Evolutionary conservation across 2,113 vertebrate genomes (phyloP), one percentile per base, ranked within the genome.

Genomic region (Ondatra zibethicus): DNA sequence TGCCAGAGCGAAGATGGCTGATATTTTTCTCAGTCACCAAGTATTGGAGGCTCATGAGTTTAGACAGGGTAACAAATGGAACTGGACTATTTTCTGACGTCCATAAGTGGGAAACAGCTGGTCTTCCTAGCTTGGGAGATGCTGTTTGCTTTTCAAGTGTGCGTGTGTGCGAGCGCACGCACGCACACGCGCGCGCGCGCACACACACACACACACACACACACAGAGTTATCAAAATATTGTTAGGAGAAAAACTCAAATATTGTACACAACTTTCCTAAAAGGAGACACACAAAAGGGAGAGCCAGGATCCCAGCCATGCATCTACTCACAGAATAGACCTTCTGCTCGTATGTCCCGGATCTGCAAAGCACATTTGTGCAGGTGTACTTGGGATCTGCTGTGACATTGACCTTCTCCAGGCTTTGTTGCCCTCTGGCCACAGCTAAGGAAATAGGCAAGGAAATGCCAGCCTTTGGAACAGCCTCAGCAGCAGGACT

Each of bases 21-120:
- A 72, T 61, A 31, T 63, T 47, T 94, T 96, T 36, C 70, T 39
- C 11, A 85, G 45, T 73, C 88, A 92, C 84, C 93, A 95, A 45
- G 33, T 81, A 3, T 25, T 65, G 75, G 90, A 93, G 5, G 11
- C 45, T 95, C 65, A 63, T 88, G 90, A 77, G 58, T 65, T 94
- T 50, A 58, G 92, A 93, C 82, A 90, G 72, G 76, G 42, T 81
- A 68, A 93, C 85, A 92, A 91, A 95, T 96, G 80, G 84, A 92
- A 86, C 50, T 29, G 52, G 33, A 58, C 36, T 90, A 8, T 93
- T 93, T 93, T 96, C 88, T 95, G 92, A n/a, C 86, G 39, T 36
- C 31, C 72, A 2, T 50, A 73, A 90, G 88, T 81, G 68, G 94
- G 75, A 81, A 96, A 73, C 88, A 96, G 95, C 96, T 97, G 80